A percentile compares a stretch with the other conserved stretches of the same genome.
Conservation (phyloP, 53 echinoderm and acorn worm genomes). For the Antedon mediterranea region DNA sequence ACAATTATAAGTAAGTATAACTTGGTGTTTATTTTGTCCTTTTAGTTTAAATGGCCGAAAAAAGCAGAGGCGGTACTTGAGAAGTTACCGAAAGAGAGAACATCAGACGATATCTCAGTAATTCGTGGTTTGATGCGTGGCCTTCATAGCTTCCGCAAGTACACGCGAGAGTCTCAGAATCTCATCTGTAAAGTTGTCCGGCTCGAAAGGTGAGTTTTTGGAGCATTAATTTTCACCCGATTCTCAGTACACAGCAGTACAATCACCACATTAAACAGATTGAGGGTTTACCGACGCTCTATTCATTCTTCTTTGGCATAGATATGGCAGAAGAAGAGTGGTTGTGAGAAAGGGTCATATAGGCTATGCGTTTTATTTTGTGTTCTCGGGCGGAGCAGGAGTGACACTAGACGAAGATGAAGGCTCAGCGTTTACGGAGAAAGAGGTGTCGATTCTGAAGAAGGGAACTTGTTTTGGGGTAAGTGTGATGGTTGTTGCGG, state of each 20-base stretch:
- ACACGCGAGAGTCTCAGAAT: constrained; percentile 51
- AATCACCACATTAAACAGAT: too few relatives aligned
- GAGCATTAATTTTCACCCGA: too few relatives aligned
- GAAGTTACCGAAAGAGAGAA: constrained; percentile 55
- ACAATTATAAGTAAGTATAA: too few relatives aligned
- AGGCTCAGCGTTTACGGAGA: constrained; percentile 69
- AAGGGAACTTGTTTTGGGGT: constrained; percentile 90
- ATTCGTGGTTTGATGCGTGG: constrained; percentile 72
- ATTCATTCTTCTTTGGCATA: constrained; percentile 1
- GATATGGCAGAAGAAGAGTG: constrained; percentile 76
- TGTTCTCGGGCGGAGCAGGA: constrained; percentile 66
- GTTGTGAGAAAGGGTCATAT: constrained; percentile 87
- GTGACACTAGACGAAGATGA: constrained; percentile 85
- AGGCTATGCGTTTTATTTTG: constrained; percentile 81
- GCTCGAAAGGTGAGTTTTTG: constrained; percentile 50
- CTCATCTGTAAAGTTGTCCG: constrained; percentile 71
- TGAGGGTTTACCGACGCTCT: too few relatives aligned
- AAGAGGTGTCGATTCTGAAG: constrained; percentile 72
- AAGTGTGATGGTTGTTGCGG: constrained; percentile 16
- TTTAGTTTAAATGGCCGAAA: constrained; percentile 67
- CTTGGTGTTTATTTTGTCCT: constrained; percentile 1
- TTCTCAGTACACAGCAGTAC: too few relatives aligned
- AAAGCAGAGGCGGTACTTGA: constrained; percentile 34
- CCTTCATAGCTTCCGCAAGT: constrained; percentile 92
- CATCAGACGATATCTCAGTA: constrained; percentile 38